Percentiles rank a stretch among this genome's conserved stretches.
These are phyloP conservation scores for Adelges cooleyi DNA, from an alignment of 1,140 invertebrate genomes.

Conservation along the genomic window DNA sequence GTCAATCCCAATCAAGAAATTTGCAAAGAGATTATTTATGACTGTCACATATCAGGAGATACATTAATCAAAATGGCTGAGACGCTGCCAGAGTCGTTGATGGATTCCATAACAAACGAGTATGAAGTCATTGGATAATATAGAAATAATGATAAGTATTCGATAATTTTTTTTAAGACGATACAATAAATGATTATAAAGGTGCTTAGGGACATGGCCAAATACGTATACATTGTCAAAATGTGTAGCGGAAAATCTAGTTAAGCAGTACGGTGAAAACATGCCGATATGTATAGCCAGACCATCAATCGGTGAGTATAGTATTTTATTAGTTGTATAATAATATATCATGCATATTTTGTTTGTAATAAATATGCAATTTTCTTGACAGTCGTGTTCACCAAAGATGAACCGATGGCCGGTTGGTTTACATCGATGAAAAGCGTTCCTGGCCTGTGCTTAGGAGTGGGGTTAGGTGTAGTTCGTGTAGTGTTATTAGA, in stretches of 20 bases:
- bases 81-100: conserved; percentile 5
- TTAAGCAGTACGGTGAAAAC: conserved; percentile 42
- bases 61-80: conserved; percentile 49
- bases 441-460: neutral
- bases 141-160: too few relatives aligned
- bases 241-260: conserved; percentile 49
- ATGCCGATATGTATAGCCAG: conserved; percentile 50
- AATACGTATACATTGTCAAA: conserved; percentile 60
- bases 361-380: neutral
- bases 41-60: conserved; percentile 42
- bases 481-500: neutral
- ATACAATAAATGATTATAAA: too few relatives aligned
- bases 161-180: too few relatives aligned
- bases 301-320: conserved; percentile 43
- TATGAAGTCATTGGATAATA: too few relatives aligned
- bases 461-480: neutral
- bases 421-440: neutral
- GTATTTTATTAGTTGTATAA: neutral
- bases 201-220: conserved; percentile 49
- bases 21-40: conserved; percentile 45
- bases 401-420: neutral
- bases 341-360: too few relatives aligned
- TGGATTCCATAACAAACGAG: conserved; percentile 35
- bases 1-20: neutral
- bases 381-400: neutral